A percentile compares a stretch with the other conserved stretches of the same genome.
These are phyloP conservation scores for Rhombomys opimus DNA, from an alignment of 2,113 vertebrate species.

Conservation along the genomic window DNA sequence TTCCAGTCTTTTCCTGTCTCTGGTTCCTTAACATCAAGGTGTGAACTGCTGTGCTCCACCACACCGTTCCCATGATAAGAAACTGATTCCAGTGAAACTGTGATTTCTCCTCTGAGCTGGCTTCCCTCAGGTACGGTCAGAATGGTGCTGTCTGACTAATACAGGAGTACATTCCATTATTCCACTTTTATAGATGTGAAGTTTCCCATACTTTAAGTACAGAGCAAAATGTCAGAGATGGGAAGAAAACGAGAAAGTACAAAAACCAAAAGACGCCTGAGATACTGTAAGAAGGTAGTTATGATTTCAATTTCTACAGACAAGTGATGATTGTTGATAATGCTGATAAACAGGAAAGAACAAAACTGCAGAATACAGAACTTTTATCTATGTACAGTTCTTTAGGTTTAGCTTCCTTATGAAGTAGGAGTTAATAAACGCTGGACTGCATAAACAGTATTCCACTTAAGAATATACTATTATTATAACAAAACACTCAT, in stretches of 20 bases:
- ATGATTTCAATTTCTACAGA: constrained; percentile 11
- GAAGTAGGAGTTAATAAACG: constrained; percentile 34
- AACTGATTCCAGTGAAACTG: background rate
- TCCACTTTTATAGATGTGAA: background rate
- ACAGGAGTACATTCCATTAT: background rate
- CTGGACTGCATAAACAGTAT: background rate
- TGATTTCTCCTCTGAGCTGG: background rate
- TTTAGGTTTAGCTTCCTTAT: constrained; percentile 1
- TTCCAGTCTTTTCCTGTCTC: background rate
- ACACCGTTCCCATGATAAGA: background rate
- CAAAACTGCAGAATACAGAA: constrained; percentile 5
- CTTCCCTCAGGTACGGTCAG: background rate
- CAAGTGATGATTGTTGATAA: background rate
- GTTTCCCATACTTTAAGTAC: constrained; percentile 19
- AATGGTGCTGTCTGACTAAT: background rate
- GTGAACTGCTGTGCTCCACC: background rate
- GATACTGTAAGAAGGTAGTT: background rate
- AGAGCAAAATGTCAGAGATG: background rate
- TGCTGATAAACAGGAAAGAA: background rate
- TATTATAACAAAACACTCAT: background rate
- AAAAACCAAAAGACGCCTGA: background rate
- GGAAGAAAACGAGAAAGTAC: background rate
- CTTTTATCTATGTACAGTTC: background rate
- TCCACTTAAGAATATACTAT: constrained; percentile 44
- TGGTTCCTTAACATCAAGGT: background rate